Evolutionary conservation across 2,113 vertebrate genomes (phyloP).

Genomic region (Eonycteris spelaea): DNA sequence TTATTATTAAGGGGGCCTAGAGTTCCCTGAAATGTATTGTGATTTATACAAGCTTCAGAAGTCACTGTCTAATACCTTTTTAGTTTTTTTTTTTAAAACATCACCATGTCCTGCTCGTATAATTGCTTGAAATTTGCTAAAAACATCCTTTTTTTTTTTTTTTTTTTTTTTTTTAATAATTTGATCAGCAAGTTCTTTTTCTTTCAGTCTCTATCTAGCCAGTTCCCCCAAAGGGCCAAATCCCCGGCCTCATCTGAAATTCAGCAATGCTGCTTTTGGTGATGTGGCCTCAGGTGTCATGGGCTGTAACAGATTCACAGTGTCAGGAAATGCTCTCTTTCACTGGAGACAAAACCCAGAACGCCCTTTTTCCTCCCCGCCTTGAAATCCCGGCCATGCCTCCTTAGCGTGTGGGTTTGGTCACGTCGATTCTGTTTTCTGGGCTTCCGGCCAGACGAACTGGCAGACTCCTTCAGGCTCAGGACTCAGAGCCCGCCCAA

Average conservation of each 20-base stretch:
- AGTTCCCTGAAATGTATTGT: background rate
- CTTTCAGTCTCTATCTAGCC: background rate
- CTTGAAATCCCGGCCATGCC: constrained; percentile 63
- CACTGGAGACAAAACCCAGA: constrained; percentile 53
- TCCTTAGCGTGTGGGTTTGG: constrained; percentile 45
- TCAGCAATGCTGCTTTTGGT: background rate
- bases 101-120: background rate
- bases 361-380: constrained; percentile 38
- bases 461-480: constrained; percentile 61
- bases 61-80: background rate
- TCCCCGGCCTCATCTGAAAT: background rate
- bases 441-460: constrained; percentile 72
- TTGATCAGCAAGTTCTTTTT: background rate
- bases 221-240: background rate
- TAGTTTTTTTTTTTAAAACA: background rate
- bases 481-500: constrained; percentile 40
- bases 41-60: background rate
- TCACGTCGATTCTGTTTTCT: constrained; percentile 66
- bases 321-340: background rate
- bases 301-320: background rate
- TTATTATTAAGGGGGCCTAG: background rate
- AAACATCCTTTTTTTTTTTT: background rate
- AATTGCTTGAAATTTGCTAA: constrained; percentile 20
- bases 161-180: background rate
- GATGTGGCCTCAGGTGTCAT: background rate